A percentile compares a stretch with the other conserved stretches of the same genome.
phyloP scores from a whole-genome alignment of 2,113 vertebrate species.

The Laterallus jamaicensis region DNA sequence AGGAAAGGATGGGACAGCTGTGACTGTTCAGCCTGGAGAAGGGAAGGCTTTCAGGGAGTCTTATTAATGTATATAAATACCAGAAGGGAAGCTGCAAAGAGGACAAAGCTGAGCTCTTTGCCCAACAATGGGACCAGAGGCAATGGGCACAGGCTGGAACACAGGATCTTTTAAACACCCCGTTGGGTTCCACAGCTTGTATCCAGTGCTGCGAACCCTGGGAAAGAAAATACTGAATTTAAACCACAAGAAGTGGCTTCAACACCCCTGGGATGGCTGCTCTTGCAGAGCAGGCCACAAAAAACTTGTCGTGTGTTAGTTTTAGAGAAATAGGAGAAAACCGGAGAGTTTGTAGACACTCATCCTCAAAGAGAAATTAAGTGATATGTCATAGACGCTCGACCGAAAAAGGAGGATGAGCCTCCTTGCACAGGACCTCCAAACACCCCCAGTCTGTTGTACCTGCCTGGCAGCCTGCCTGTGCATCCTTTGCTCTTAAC shows the following conservation, averaged over 20 bases:
- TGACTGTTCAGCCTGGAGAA: too few species aligned
- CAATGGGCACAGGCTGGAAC: background rate
- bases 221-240: conserved; percentile 25
- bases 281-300: conserved; percentile 57
- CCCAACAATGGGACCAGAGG: too few species aligned
- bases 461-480: conserved; percentile 74
- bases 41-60: too few species aligned
- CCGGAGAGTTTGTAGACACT: conserved; percentile 75
- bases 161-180: conserved; percentile 62
- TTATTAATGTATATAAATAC: too few species aligned
- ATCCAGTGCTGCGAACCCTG: conserved; percentile 66
- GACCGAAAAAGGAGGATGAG: conserved; percentile 65
- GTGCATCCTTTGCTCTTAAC: background rate
- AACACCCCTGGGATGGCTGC: conserved; percentile 62
- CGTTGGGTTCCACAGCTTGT: conserved; percentile 80
- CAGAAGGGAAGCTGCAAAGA: too few species aligned
- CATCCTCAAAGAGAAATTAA: conserved; percentile 70
- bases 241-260: conserved; percentile 69
- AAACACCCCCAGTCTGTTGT: conserved; percentile 73
- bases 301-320: conserved; percentile 73
- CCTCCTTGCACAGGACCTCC: conserved; percentile 56
- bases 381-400: conserved; percentile 69
- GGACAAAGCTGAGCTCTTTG: too few species aligned
- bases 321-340: conserved; percentile 71
- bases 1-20: too few species aligned